Evolutionary conservation across 2,797 vertebrate species (phyloP).

Genomic region (Leuciscus waleckii): DNA sequence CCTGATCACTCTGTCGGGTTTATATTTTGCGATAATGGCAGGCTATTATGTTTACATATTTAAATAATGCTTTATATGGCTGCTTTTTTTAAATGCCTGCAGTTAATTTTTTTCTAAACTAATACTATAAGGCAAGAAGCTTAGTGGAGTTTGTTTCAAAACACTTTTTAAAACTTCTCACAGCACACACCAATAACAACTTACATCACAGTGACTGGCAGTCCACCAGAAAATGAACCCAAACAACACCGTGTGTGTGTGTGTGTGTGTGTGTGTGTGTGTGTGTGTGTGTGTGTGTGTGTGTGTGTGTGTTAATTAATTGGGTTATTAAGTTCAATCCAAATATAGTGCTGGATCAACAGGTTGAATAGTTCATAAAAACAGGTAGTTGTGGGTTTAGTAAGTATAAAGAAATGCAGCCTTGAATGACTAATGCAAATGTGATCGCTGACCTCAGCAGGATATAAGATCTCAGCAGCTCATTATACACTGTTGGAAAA

Average conservation of each 20-base stretch:
- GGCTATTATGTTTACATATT: too few species aligned
- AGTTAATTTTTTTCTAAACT: not conserved
- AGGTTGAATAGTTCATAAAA: not conserved
- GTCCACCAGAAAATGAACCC: not conserved
- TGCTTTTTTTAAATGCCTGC: not conserved
- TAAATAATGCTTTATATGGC: not conserved
- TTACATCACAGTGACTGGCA: constrained; percentile 15
- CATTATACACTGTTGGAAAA: constrained; percentile 17
- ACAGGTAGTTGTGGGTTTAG: not conserved
- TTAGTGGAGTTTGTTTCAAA: not conserved
- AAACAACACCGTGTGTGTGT: not conserved
- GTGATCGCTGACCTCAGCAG: constrained; percentile 15
- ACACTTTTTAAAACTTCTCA: not conserved
- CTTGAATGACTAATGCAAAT: constrained; percentile 26
- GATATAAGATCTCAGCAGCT: constrained; percentile 1
- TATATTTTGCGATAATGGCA: not conserved
- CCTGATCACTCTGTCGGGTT: not conserved
- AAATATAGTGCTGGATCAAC: not conserved
- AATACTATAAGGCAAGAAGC: not conserved
- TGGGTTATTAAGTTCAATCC: not conserved
- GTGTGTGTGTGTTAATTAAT: too few species aligned
- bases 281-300: not conserved
- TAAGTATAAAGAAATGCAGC: constrained; percentile 3
- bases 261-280: not conserved
- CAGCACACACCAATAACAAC: constrained; percentile 3